Conservation (phyloP, 92 coral and sea anemone species). For the Hydrozoanthus gracilis region DNA sequence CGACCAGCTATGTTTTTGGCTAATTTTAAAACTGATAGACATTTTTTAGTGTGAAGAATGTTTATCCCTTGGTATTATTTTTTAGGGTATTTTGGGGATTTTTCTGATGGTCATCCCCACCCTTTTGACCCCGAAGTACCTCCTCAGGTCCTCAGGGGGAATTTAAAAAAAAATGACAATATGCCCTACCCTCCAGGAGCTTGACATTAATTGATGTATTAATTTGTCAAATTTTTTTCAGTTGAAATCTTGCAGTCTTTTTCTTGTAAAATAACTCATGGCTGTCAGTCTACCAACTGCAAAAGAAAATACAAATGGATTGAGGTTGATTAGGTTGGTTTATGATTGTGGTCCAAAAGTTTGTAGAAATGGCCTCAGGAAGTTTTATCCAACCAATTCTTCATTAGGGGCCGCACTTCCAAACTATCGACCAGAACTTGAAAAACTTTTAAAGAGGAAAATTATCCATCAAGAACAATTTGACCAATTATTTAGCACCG, state of each 20-base stretch:
- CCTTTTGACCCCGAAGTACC: too few relatives aligned
- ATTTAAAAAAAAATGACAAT: too few relatives aligned
- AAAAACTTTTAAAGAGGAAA: not conserved
- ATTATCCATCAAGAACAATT: not conserved
- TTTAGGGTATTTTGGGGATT: too few relatives aligned
- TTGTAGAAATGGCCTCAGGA: not conserved
- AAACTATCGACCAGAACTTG: not conserved
- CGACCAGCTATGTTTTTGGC: too few relatives aligned
- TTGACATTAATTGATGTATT: too few relatives aligned
- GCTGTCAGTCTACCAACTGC: not conserved
- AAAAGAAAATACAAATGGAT: not conserved
- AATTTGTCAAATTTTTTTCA: not conserved
- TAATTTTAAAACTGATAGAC: too few relatives aligned
- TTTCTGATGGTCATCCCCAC: too few relatives aligned
- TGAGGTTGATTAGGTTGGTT: slow-evolving; percentile 22
- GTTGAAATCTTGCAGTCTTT: not conserved
- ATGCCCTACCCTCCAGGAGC: too few relatives aligned
- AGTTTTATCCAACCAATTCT: not conserved
- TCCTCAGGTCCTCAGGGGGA: too few relatives aligned
- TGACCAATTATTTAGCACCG: not conserved
- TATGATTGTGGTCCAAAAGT: slow-evolving; percentile 13
- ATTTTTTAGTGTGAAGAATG: too few relatives aligned
- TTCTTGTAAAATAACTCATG: slow-evolving; percentile 10
- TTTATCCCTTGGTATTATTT: too few relatives aligned
- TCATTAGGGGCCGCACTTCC: not conserved